Percentiles rank a stretch among this genome's conserved stretches.
These are phyloP conservation scores for Colinus virginianus DNA, from an alignment of 2,113 vertebrate genomes.

Conservation along the genomic window DNA sequence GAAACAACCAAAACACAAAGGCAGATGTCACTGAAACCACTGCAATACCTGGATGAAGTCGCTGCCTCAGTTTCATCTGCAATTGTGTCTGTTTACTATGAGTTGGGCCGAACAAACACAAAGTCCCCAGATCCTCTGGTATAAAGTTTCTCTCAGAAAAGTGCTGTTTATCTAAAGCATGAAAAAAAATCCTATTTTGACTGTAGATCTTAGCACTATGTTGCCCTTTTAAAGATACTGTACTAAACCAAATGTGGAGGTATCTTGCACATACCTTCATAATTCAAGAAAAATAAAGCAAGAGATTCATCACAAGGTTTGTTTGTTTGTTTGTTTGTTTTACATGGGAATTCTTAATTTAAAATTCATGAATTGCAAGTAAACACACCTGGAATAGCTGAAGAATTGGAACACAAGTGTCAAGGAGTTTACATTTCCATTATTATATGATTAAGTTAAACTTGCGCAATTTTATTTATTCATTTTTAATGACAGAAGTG, in stretches of 20 bases:
- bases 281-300: background rate
- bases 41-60: background rate
- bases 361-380: background rate
- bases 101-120: background rate
- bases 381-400: background rate
- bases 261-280: background rate
- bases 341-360: background rate
- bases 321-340: too few species aligned
- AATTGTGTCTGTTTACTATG: background rate
- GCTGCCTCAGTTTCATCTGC: background rate
- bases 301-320: background rate
- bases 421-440: background rate
- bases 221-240: background rate
- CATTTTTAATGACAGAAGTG: background rate
- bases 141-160: background rate
- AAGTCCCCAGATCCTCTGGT: background rate
- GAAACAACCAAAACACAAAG: background rate
- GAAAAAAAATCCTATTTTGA: background rate
- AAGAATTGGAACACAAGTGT: rapidly evolving
- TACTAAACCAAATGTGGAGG: background rate
- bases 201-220: background rate
- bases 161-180: background rate
- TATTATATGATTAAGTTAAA: background rate
- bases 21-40: background rate
- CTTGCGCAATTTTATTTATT: background rate